A percentile compares a stretch with the other conserved stretches of the same genome.
Conservation (phyloP, 2,888 invertebrate genomes). For the Hololepta plana region DNA sequence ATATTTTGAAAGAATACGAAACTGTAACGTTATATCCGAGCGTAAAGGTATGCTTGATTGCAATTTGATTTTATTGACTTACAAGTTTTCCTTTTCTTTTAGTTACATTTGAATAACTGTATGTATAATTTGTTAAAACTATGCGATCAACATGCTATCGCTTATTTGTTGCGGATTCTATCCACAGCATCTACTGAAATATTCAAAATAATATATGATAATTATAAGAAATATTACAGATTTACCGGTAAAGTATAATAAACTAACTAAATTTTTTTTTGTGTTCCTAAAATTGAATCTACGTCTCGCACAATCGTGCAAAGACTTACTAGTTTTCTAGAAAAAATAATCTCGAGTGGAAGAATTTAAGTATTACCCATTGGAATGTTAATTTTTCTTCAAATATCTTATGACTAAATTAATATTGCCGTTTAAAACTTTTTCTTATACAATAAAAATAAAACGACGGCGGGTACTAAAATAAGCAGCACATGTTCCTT, state of each 20-base stretch:
- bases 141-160: conserved; percentile 28
- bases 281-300: no score
- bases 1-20: conserved; percentile 29
- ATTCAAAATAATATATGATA: conserved; percentile 27
- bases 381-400: no score
- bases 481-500: conserved; percentile 1
- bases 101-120: conserved; percentile 29
- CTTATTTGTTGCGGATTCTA: conserved; percentile 25
- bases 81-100: conserved; percentile 13
- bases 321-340: no score
- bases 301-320: no score
- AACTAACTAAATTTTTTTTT: no score
- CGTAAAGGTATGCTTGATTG: conserved; percentile 25
- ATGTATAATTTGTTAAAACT: conserved; percentile 27
- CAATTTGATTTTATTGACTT: conserved; percentile 1
- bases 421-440: no score
- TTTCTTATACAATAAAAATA: background rate
- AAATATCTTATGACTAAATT: no score
- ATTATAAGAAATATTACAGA: conserved; percentile 30
- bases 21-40: conserved; percentile 24
- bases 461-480: background rate
- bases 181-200: conserved; percentile 29
- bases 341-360: no score
- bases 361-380: no score
- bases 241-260: conserved; percentile 30